Percentiles rank a stretch among this genome's conserved stretches.
Conservation (phyloP, 2,113 vertebrate species). For the Edolisoma coerulescens region DNA sequence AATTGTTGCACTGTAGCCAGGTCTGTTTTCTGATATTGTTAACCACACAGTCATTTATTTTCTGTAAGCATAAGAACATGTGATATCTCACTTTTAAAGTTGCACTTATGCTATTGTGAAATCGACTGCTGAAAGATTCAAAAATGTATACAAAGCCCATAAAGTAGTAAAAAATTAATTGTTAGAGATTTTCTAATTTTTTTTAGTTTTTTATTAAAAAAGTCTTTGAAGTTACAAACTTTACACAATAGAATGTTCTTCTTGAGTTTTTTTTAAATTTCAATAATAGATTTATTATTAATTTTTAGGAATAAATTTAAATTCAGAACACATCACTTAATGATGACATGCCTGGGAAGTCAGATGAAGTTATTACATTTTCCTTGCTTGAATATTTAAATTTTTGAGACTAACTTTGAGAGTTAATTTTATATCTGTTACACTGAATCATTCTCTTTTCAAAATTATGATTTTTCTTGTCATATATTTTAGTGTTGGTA, state of each 20-base stretch:
- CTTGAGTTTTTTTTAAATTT: neutral
- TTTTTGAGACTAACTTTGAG: neutral
- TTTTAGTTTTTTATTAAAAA: neutral
- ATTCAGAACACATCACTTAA: neutral
- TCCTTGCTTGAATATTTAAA: neutral
- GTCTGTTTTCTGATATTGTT: neutral
- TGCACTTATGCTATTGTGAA: neutral
- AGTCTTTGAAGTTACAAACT: neutral
- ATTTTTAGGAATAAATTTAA: neutral
- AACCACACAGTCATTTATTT: neutral
- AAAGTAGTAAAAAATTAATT: neutral
- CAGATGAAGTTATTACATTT: neutral
- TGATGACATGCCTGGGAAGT: neutral
- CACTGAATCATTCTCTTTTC: neutral
- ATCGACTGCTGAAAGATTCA: neutral
- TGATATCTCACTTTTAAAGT: neutral
- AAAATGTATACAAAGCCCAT: neutral
- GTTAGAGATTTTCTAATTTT: neutral
- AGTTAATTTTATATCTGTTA: neutral
- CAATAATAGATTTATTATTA: neutral
- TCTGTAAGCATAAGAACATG: neutral
- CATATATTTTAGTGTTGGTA: neutral
- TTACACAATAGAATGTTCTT: neutral
- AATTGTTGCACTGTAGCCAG: neutral
- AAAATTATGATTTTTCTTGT: neutral